Evolutionary conservation across 1,140 invertebrate genomes (phyloP).

Genomic region (Magallana gigas): DNA sequence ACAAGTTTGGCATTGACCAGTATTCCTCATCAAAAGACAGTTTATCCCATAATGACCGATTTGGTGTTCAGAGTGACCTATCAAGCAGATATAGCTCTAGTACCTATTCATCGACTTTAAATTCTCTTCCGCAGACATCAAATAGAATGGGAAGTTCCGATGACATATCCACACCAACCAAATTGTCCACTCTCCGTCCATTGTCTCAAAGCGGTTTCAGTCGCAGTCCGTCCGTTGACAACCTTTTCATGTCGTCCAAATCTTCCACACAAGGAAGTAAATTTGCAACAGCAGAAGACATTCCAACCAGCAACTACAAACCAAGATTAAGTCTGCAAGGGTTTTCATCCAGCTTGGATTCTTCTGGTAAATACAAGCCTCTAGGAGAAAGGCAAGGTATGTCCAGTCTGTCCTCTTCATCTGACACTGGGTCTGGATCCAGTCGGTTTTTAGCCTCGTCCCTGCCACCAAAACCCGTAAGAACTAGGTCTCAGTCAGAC

Average conservation of each 20-base stretch:
- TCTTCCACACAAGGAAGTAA: constrained; percentile 45
- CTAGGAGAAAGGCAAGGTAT: constrained; percentile 40
- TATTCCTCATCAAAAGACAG: background rate
- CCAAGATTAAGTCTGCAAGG: constrained; percentile 40
- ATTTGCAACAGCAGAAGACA: constrained; percentile 54
- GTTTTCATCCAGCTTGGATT: constrained; percentile 17
- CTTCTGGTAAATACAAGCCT: constrained; percentile 1
- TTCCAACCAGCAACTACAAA: constrained; percentile 42
- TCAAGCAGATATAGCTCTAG: background rate
- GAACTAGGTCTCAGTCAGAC: constrained; percentile 55
- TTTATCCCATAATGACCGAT: constrained; percentile 12
- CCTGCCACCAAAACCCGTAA: constrained; percentile 48
- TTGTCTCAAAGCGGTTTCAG: constrained; percentile 52
- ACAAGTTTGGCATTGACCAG: constrained; percentile 7
- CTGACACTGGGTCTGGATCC: constrained; percentile 33
- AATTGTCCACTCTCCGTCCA: constrained; percentile 10
- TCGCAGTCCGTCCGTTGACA: constrained; percentile 57
- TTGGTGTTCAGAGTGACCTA: background rate
- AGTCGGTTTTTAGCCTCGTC: constrained; percentile 48
- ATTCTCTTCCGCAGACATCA: background rate
- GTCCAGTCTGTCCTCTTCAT: constrained; percentile 18
- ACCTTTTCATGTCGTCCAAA: constrained; percentile 50
- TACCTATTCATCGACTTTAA: background rate
- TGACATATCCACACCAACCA: constrained; percentile 15
- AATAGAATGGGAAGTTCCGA: constrained; percentile 8